Evolutionary conservation across 2,113 vertebrate species (phyloP).

Genomic region (Rhombomys opimus): DNA sequence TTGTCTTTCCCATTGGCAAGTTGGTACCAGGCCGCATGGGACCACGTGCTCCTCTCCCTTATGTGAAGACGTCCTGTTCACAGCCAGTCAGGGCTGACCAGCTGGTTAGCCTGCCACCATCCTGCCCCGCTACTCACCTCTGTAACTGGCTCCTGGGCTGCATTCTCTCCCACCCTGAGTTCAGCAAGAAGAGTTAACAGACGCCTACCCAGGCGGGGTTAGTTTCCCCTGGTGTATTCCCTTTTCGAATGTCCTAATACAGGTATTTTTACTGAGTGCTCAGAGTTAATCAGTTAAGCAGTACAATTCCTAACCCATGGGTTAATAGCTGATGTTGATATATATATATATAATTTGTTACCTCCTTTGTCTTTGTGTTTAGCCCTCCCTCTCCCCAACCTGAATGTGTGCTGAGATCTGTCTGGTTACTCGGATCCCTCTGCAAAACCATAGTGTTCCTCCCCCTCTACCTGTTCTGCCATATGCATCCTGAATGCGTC

Average conservation of each 20-base stretch:
- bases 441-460: not conserved
- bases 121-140: not conserved
- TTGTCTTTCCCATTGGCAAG: not conserved
- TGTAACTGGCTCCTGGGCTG: not conserved
- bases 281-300: not conserved
- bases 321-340: not conserved
- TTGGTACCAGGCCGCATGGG: not conserved
- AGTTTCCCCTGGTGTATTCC: not conserved
- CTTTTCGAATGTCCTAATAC: not conserved
- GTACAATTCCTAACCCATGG: not conserved
- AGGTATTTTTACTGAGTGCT: not conserved
- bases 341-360: no score
- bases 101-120: not conserved
- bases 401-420: no score
- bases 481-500: not conserved
- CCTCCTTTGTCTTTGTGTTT: not conserved
- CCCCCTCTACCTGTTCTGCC: not conserved
- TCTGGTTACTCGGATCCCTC: not conserved
- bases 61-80: not conserved
- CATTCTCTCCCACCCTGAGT: not conserved
- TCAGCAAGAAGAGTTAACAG: not conserved
- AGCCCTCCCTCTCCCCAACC: not conserved
- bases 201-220: not conserved
- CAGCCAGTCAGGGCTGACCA: not conserved
- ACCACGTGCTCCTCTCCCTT: not conserved